Conservation (phyloP, 2,113 vertebrate species). For the Ciconia stormi region DNA sequence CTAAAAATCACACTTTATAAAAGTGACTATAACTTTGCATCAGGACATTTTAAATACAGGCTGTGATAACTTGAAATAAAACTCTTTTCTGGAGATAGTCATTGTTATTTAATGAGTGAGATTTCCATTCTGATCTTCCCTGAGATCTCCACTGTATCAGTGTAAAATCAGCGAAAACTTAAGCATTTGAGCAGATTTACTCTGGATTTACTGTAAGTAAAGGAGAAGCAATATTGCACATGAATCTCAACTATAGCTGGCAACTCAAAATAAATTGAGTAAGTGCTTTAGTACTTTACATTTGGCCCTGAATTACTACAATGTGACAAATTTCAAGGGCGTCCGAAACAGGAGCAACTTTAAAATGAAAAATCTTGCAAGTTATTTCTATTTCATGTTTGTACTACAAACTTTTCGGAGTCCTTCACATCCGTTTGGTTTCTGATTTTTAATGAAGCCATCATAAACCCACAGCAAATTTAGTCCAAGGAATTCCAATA, state of each 20-base stretch:
- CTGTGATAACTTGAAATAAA: background rate
- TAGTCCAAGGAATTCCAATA: conserved; percentile 38
- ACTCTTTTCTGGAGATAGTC: background rate
- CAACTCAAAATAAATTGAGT: background rate
- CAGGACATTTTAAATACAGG: background rate
- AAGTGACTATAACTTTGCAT: background rate
- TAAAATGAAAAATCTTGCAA: background rate
- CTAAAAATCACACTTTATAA: background rate
- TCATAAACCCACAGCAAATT: background rate
- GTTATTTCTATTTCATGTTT: background rate
- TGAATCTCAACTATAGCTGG: background rate
- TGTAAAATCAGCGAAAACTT: background rate
- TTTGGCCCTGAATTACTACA: background rate
- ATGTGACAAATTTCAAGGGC: background rate
- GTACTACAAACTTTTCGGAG: background rate
- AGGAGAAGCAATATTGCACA: background rate
- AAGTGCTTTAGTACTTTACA: background rate
- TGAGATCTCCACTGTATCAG: background rate
- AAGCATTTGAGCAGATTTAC: background rate
- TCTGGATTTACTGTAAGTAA: background rate
- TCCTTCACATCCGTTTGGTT: background rate
- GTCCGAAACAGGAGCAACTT: background rate
- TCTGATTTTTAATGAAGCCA: conserved; percentile 39
- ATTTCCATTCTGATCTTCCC: background rate
- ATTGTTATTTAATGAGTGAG: background rate